A percentile compares a stretch with the other conserved stretches of the same genome.
Evolutionary conservation across 92 coral and sea anemone genomes (phyloP).

Genomic region (Heliopora coerulea): DNA sequence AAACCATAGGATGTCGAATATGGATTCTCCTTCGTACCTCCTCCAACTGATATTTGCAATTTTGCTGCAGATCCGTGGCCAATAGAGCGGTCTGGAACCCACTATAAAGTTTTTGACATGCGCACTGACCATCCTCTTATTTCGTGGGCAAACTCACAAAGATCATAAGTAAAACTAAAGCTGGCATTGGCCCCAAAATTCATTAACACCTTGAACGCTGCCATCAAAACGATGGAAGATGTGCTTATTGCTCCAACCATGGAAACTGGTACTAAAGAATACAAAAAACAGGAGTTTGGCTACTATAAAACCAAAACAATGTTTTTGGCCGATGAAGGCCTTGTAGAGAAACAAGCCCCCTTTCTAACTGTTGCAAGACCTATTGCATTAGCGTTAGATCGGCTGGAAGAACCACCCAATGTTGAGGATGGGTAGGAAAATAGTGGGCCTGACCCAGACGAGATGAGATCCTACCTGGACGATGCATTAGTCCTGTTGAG

Average conservation of each 20-base stretch:
- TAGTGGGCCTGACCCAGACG: slow-evolving; percentile 53
- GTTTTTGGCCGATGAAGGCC: slow-evolving; percentile 50
- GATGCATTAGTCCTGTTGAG: not conserved
- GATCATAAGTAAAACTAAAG: too few species aligned
- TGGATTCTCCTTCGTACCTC: too few species aligned
- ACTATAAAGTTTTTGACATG: too few species aligned
- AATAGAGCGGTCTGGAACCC: too few species aligned
- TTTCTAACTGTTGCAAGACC: slow-evolving; percentile 4
- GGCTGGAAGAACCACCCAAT: not conserved
- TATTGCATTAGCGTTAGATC: not conserved
- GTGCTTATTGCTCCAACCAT: slow-evolving; percentile 40
- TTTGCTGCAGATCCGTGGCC: too few species aligned
- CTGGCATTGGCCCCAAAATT: too few species aligned
- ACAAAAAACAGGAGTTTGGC: slow-evolving; percentile 43
- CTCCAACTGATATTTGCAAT: too few species aligned
- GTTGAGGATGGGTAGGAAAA: slow-evolving; percentile 31
- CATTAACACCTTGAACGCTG: too few species aligned
- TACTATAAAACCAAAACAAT: slow-evolving; percentile 51
- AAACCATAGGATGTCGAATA: too few species aligned
- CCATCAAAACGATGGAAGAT: slow-evolving; percentile 29
- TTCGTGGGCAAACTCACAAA: too few species aligned
- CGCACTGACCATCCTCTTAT: too few species aligned
- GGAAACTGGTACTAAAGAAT: slow-evolving; percentile 40
- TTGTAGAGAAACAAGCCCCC: slow-evolving; percentile 36
- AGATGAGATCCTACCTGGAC: not conserved